Percentiles rank a stretch among this genome's conserved stretches.
phyloP scores from a whole-genome alignment of 2,113 vertebrate genomes.

The Lipotes vexillifer region DNA sequence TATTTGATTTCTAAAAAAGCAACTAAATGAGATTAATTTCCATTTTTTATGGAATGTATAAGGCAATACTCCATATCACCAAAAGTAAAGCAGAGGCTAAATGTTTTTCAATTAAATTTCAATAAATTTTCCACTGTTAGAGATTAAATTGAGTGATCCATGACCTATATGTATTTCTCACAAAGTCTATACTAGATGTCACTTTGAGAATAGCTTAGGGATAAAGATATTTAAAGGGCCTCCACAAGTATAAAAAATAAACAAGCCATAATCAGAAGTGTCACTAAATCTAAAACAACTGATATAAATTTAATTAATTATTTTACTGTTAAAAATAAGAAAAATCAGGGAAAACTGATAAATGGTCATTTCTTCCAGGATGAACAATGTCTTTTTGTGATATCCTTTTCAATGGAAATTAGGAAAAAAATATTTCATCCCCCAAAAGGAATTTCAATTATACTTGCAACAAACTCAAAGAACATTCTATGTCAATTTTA shows the following conservation, averaged over 20 bases:
- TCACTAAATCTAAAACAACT: conserved; percentile 5
- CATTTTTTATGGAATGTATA: conserved; percentile 18
- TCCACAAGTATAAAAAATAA: background rate
- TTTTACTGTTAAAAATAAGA: conserved; percentile 13
- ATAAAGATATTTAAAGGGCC: background rate
- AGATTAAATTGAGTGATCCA: background rate
- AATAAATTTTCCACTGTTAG: background rate
- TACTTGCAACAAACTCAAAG: background rate
- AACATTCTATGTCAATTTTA: background rate
- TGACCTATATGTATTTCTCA: background rate
- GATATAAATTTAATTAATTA: background rate
- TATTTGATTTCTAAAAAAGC: background rate
- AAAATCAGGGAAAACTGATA: background rate
- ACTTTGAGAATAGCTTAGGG: background rate
- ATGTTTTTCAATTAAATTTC: background rate
- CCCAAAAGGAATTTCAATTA: background rate
- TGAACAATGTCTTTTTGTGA: background rate
- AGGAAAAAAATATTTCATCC: background rate
- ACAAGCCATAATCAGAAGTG: background rate
- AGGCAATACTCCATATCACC: background rate
- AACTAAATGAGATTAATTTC: background rate
- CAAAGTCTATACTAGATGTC: background rate
- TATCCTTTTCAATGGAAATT: background rate
- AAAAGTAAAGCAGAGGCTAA: background rate
- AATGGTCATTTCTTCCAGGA: background rate